Base-by-base conservation (phyloP, 1,140 invertebrate genomes). In the Dreissena polymorpha region DNA sequence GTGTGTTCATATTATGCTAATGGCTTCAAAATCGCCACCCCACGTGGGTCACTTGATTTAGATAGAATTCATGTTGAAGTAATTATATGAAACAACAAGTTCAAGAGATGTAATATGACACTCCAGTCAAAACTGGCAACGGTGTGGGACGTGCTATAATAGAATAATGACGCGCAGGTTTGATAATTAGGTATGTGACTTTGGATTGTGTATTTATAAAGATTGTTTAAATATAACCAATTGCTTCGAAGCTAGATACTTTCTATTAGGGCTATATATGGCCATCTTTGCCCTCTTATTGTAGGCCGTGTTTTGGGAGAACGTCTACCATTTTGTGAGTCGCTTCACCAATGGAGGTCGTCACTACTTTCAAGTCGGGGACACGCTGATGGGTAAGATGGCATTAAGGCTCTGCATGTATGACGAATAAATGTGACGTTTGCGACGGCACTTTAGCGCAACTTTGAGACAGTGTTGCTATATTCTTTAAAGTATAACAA, bases 281-380 rank as follows among this genome's bases (percentile, higher is more conserved):
- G 21, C 16, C 21, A 18, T 60, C 16, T 18, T 6, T 60, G 16
- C 57, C 16, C 16, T 3, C 3, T 23, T 60, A 21, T 80, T 80
- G 10, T 67, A 80, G 77, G 14, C 49, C 13, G 14, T 80, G 51
- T 80, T 80, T 63, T 80, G 77, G 77, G 77, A 80, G n/a, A 80
- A 80, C 60, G 69, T 80, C 10, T 80, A 71, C 51, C 77, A 67
- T 12, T 80, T 80, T 63, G 65, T 80, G 7, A 60, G 14, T 12
- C 65, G 68, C 8, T 80, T 29, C 51, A 60, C n/a, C 29, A 70
- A 71, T 21, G 5, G 55, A 1, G 77, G 77, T 12, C 7, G 23
- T 7, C 69, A 21, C 21, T 80, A 71, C 25, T 49, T 14, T 0
- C 8, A 67, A 18, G 18, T 80, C 7, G 53, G 51, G 51, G 77